phyloP scores from a whole-genome alignment of 2,113 vertebrate genomes.

The Platysteira castanea region DNA sequence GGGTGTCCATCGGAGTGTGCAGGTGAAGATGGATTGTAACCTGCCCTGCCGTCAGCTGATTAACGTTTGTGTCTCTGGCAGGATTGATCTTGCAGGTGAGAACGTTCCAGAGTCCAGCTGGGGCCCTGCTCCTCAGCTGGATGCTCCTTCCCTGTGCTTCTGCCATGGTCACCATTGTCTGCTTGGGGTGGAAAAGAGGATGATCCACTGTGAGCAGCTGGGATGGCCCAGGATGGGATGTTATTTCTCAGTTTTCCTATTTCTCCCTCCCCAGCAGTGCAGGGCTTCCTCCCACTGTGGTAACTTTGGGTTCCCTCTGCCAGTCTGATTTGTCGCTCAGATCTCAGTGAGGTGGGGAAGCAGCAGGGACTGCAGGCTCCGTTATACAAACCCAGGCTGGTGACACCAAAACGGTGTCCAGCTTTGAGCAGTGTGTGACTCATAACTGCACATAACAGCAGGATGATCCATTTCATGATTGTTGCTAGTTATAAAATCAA shows the following conservation, averaged over 20 bases:
- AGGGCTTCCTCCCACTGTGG: background rate
- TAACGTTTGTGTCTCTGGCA: conserved; percentile 51
- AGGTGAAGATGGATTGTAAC: conserved; percentile 76
- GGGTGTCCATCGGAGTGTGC: conserved; percentile 62
- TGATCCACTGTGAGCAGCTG: background rate
- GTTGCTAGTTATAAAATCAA: background rate
- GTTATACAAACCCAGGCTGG: background rate
- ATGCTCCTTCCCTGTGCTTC: background rate
- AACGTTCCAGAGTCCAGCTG: conserved; percentile 50
- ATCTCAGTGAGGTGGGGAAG: background rate
- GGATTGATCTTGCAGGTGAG: conserved; percentile 65
- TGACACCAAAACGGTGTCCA: rapidly evolving
- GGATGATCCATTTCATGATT: background rate
- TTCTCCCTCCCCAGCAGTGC: background rate
- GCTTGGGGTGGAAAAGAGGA: no score
- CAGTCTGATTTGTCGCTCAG: background rate
- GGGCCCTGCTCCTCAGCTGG: background rate
- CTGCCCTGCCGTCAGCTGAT: conserved; percentile 57
- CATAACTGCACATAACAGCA: background rate
- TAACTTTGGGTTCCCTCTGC: background rate
- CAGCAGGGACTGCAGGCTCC: background rate
- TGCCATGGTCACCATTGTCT: background rate
- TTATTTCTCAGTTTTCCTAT: background rate
- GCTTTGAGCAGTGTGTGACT: background rate
- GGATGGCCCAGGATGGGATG: rapidly evolving